phyloP scores from a whole-genome alignment of 2,797 vertebrate species.

The Semotilus atromaculatus region DNA sequence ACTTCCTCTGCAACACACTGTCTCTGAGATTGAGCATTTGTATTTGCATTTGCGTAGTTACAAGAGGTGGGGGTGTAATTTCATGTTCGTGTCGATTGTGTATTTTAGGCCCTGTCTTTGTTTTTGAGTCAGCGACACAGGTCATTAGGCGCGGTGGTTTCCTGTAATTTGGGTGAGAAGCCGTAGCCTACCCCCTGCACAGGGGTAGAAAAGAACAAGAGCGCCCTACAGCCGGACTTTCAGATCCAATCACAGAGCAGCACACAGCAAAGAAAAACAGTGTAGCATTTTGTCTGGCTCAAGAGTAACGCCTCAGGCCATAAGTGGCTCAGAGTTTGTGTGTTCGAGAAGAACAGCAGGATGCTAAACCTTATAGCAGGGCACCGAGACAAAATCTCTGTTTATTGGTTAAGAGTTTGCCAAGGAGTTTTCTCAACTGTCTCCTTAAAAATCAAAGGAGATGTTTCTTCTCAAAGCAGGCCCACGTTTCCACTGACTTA shows the following conservation, averaged over 20 bases:
- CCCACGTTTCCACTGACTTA: not conserved
- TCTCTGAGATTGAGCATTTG: not conserved
- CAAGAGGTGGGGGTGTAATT: conserved; percentile 4
- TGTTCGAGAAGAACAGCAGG: not conserved
- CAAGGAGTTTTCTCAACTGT: not conserved
- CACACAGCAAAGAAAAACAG: conserved; percentile 23
- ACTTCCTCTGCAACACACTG: not conserved
- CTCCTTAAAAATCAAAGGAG: not conserved
- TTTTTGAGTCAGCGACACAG: conserved; percentile 51
- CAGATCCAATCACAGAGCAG: conserved; percentile 40
- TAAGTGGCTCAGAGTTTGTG: not conserved
- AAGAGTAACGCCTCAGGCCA: conserved; percentile 36
- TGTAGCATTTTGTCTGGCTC: conserved; percentile 22
- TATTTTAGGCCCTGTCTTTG: conserved; percentile 49
- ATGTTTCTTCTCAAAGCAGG: not conserved
- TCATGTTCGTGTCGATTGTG: conserved; percentile 12
- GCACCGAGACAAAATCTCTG: not conserved
- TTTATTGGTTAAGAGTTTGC: not conserved
- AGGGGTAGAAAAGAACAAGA: conserved; percentile 37
- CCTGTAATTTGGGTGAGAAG: conserved; percentile 64
- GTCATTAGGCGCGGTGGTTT: conserved; percentile 61
- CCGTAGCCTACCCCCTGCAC: conserved; percentile 14
- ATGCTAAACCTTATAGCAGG: not conserved
- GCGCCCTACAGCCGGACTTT: conserved; percentile 26
- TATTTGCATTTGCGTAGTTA: not conserved